A percentile compares a stretch with the other conserved stretches of the same genome.
Conservation (phyloP, 2,797 vertebrate species). For the Heliangelus exortis region DNA sequence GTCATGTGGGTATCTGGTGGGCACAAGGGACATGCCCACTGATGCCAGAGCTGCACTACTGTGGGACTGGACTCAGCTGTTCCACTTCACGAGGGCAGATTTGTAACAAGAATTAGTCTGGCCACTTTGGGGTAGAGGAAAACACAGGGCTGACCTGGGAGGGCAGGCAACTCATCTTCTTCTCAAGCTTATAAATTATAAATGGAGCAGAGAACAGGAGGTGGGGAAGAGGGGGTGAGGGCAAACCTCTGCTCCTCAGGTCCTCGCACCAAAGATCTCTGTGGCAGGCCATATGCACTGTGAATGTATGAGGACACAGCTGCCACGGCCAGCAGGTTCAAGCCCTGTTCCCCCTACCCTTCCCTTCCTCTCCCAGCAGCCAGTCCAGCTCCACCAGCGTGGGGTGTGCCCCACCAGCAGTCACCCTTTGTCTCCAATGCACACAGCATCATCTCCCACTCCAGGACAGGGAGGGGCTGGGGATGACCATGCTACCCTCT, state of each 20-base stretch:
- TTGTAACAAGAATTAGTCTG: background rate
- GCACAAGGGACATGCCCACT: background rate
- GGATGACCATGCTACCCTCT: background rate
- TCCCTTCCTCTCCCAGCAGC: background rate
- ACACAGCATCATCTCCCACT: background rate
- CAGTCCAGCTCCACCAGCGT: background rate
- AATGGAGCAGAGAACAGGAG: background rate
- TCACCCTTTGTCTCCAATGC: accelerated
- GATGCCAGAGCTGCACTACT: background rate
- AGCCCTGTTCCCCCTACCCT: background rate
- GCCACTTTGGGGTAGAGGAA: background rate
- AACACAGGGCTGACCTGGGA: background rate
- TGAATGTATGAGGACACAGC: background rate
- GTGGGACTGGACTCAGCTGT: background rate
- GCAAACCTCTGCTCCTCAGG: background rate
- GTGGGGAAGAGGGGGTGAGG: no score
- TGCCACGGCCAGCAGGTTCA: background rate
- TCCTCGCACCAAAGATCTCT: background rate
- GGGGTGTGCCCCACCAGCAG: background rate
- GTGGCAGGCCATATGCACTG: background rate
- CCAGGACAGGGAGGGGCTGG: background rate
- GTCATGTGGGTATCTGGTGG: accelerated
- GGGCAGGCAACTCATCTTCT: background rate
- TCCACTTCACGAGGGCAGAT: background rate
- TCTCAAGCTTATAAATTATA: slow-evolving; percentile 3